These are phyloP conservation scores for Paradisaea rubra DNA, from an alignment of 2,113 vertebrate genomes.

Conservation along the genomic window DNA sequence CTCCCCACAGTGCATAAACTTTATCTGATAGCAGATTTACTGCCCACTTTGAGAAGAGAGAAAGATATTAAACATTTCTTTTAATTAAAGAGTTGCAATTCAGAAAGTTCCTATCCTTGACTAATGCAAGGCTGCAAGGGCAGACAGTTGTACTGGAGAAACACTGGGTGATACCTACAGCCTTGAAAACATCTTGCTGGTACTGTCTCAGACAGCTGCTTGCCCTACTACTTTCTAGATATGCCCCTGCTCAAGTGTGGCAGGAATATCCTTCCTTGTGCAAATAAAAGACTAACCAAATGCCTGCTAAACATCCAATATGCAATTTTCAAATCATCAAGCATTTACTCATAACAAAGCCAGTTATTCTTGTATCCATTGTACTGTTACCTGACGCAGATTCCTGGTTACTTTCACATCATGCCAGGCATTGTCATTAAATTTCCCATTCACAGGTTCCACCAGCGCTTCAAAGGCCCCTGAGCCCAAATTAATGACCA, in stretches of 20 bases:
- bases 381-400: conserved; percentile 99
- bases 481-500: conserved; percentile 99
- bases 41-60: not conserved
- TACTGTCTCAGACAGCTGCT: conserved; percentile 52
- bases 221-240: conserved; percentile 77
- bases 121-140: conserved; percentile 5
- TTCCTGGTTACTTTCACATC: conserved; percentile 99
- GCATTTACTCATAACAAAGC: conserved; percentile 70
- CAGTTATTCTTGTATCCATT: conserved; percentile 83
- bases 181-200: not conserved
- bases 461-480: conserved; percentile 99
- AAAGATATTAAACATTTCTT: not conserved
- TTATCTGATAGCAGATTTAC: not conserved
- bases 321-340: conserved; percentile 58
- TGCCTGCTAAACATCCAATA: conserved; percentile 55
- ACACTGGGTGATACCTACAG: not conserved
- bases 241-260: conserved; percentile 87
- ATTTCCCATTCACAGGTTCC: conserved; percentile 99
- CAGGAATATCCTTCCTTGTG: conserved; percentile 71
- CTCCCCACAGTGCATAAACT: not conserved
- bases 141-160: conserved; percentile 19
- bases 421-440: conserved; percentile 99
- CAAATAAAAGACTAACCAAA: conserved; percentile 66
- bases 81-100: not conserved
- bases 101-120: not conserved